Evolutionary conservation across 2,888 invertebrate genomes (phyloP).

Genomic region (Erebia palarica): DNA sequence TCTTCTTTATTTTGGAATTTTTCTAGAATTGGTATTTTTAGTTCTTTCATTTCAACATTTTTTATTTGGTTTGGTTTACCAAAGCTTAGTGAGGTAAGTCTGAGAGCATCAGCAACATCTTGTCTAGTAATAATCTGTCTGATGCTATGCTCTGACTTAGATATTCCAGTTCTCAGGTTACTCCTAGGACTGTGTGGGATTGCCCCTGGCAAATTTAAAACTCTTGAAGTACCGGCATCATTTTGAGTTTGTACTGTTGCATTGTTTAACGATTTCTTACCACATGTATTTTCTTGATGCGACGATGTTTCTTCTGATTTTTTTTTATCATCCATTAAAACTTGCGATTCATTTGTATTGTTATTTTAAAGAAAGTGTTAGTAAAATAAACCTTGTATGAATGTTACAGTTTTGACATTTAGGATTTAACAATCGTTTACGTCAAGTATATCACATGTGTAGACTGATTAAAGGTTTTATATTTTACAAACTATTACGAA

Average conservation of each 20-base stretch:
- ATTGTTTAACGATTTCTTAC: constrained; percentile 42
- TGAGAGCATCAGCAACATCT: constrained; percentile 67
- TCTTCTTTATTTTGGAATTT: constrained; percentile 46
- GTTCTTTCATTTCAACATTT: constrained; percentile 48
- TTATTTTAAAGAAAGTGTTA: constrained; percentile 46
- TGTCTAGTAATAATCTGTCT: constrained; percentile 64
- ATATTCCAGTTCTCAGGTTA: constrained; percentile 57
- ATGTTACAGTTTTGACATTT: constrained; percentile 43
- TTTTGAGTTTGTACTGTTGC: constrained; percentile 45
- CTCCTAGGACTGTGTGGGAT: constrained; percentile 48
- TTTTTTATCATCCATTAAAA: constrained; percentile 69
- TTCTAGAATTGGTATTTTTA: constrained; percentile 57
- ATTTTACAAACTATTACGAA: too few species aligned
- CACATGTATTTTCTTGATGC: constrained; percentile 48
- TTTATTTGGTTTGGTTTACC: constrained; percentile 43
- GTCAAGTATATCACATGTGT: neutral
- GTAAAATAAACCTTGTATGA: constrained; percentile 45
- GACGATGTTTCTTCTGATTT: constrained; percentile 46
- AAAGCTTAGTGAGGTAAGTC: constrained; percentile 60
- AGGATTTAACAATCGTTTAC: constrained; percentile 35
- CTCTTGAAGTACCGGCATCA: constrained; percentile 69
- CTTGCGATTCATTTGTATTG: constrained; percentile 58
- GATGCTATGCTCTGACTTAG: constrained; percentile 74
- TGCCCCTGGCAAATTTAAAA: constrained; percentile 60
- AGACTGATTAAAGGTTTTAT: neutral